These are phyloP conservation scores for Perca fluviatilis DNA, from an alignment of 2,113 vertebrate genomes.

Conservation along the genomic window DNA sequence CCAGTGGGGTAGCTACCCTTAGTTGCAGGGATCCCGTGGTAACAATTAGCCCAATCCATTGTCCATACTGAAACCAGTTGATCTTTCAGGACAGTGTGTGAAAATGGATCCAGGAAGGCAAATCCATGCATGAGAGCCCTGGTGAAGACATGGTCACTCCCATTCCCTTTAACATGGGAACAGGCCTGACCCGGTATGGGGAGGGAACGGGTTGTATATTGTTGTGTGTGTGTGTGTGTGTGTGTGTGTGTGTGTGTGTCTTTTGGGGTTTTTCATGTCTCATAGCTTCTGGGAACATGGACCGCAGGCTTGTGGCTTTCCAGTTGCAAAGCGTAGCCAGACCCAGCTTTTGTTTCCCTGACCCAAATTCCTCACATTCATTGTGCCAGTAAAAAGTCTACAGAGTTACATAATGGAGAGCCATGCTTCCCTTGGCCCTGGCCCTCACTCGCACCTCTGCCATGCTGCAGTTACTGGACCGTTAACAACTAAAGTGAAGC, in stretches of 20 bases:
- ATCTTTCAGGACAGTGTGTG: slow-evolving; percentile 35
- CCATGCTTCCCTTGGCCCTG: slow-evolving; percentile 51
- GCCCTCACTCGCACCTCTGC: slow-evolving; percentile 19
- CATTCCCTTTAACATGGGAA: slow-evolving; percentile 42
- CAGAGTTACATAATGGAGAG: slow-evolving; percentile 72
- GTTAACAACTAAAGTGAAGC: slow-evolving; percentile 45
- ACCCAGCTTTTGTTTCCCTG: slow-evolving; percentile 79
- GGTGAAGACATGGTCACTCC: slow-evolving; percentile 9
- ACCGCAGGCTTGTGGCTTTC: slow-evolving; percentile 72
- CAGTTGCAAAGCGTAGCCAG: slow-evolving; percentile 42
- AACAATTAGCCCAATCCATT: slow-evolving; percentile 55
- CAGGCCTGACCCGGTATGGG: neutral
- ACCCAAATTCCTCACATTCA: slow-evolving; percentile 82
- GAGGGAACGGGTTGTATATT: slow-evolving; percentile 32
- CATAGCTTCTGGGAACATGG: slow-evolving; percentile 70
- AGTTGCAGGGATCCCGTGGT: slow-evolving; percentile 37
- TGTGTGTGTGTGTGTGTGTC: slow-evolving; percentile 25
- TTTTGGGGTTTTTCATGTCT: slow-evolving; percentile 52
- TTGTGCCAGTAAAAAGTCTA: slow-evolving; percentile 69
- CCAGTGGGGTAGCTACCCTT: slow-evolving; percentile 20
- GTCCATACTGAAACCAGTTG: slow-evolving; percentile 35
- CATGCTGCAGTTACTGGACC: slow-evolving; percentile 20
- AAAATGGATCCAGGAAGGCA: slow-evolving; percentile 40
- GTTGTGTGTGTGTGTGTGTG: neutral
- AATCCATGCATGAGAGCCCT: slow-evolving; percentile 19